phyloP scores from a whole-genome alignment of 2,888 invertebrate species.

The Diarsia mendica region DNA sequence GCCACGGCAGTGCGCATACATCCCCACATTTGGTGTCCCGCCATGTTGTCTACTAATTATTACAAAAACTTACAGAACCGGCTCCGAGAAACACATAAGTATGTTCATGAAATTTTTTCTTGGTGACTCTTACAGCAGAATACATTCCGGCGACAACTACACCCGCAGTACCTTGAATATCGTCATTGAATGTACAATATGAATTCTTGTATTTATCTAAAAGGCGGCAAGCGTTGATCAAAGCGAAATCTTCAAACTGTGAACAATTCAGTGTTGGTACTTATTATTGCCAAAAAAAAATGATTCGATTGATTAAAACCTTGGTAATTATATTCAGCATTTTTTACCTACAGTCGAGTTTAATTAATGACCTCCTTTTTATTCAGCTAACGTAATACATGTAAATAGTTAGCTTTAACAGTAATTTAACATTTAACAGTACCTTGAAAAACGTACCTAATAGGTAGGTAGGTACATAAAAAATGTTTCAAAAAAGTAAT shows the following conservation, averaged over 20 bases:
- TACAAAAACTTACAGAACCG: conserved; percentile 90
- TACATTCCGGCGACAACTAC: conserved; percentile 97
- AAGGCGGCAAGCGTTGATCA: conserved; percentile 97
- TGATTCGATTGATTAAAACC: background rate
- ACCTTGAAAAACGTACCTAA: too few species aligned
- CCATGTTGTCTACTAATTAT: background rate
- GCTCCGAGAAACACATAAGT: conserved; percentile 96
- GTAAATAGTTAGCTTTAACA: too few species aligned
- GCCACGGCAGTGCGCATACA: background rate
- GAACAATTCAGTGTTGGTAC: conserved; percentile 15
- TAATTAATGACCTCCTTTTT: background rate
- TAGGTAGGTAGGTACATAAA: too few species aligned
- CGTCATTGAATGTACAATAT: conserved; percentile 99
- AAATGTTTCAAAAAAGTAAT: background rate
- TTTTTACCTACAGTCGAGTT: background rate
- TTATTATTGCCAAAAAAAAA: too few species aligned
- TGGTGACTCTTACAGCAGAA: conserved; percentile 93
- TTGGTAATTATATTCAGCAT: background rate
- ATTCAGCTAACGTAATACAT: background rate
- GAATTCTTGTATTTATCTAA: conserved; percentile 95
- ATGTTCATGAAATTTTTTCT: conserved; percentile 94
- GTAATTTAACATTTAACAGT: too few species aligned
- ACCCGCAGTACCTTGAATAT: conserved; percentile 98
- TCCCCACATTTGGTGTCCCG: background rate
- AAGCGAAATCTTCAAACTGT: conserved; percentile 99